Conservation (phyloP, 2,113 vertebrate species). For the Triplophysa rosa region DNA sequence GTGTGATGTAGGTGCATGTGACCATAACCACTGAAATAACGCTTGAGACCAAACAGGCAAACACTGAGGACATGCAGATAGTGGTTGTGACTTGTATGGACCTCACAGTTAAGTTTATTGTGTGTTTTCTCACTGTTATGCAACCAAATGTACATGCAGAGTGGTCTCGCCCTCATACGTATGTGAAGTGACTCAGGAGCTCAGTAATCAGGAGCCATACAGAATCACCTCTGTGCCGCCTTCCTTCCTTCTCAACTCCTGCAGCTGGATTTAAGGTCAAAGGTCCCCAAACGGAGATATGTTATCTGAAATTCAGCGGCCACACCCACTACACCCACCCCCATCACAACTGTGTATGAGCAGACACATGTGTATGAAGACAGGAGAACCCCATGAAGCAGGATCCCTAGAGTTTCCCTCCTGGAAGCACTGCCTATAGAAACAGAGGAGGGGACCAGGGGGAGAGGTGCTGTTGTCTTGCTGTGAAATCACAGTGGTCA, state of each 20-base stretch:
- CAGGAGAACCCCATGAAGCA: slow-evolving; percentile 24
- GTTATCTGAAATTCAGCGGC: slow-evolving; percentile 64
- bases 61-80: slow-evolving; percentile 4
- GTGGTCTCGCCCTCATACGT: slow-evolving; percentile 5
- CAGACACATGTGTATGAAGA: slow-evolving; percentile 29
- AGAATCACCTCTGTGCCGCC: not conserved
- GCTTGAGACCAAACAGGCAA: not conserved
- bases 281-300: slow-evolving; percentile 42
- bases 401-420: slow-evolving; percentile 27
- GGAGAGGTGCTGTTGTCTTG: not conserved
- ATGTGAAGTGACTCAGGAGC: not conserved
- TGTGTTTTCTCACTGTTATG: not conserved
- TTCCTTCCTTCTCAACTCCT: slow-evolving; percentile 39
- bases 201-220: slow-evolving; percentile 11
- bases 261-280: slow-evolving; percentile 48
- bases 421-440: slow-evolving; percentile 36
- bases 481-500: not conserved
- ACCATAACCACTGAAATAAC: not conserved
- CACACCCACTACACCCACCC: slow-evolving; percentile 36
- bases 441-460: slow-evolving; percentile 31
- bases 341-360: slow-evolving; percentile 21
- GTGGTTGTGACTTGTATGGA: not conserved
- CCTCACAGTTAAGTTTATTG: not conserved
- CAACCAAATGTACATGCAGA: not conserved
- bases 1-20: not conserved